Evolutionary conservation across 2,113 vertebrate species (phyloP).

Genomic region (Hemicordylus capensis): DNA sequence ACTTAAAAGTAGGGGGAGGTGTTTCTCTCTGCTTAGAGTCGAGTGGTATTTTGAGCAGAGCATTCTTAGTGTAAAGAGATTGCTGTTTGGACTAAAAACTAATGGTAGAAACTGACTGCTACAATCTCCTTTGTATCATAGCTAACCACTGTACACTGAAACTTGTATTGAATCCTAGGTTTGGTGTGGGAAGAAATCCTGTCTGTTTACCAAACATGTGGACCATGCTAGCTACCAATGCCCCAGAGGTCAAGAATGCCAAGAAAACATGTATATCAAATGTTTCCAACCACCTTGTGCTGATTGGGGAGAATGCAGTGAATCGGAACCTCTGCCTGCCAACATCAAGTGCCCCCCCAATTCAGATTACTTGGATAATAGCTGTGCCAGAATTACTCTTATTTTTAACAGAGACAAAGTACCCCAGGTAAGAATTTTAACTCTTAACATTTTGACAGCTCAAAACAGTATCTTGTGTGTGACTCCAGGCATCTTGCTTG

Average conservation of each 20-base stretch:
- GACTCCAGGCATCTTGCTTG: background rate
- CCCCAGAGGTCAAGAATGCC: constrained; percentile 83
- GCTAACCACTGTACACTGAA: background rate
- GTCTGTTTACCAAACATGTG: constrained; percentile 75
- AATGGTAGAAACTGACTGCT: background rate
- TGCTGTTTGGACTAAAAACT: background rate
- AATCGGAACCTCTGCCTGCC: constrained; percentile 71
- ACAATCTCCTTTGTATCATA: background rate
- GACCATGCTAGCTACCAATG: constrained; percentile 72
- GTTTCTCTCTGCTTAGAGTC: background rate
- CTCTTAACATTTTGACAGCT: background rate
- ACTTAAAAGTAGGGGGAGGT: background rate
- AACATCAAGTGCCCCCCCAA: constrained; percentile 86
- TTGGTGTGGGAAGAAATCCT: constrained; percentile 87
- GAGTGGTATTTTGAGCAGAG: background rate
- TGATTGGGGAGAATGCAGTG: constrained; percentile 89
- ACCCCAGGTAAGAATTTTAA: constrained; percentile 82
- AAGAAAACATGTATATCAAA: constrained; percentile 78
- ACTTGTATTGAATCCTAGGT: constrained; percentile 76
- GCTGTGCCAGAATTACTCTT: constrained; percentile 91
- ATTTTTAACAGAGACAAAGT: constrained; percentile 87
- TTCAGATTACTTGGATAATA: constrained; percentile 84
- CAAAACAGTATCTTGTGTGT: background rate
- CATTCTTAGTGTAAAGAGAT: background rate
- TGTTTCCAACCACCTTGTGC: constrained; percentile 88